A percentile compares a stretch with the other conserved stretches of the same genome.
phyloP scores from a whole-genome alignment of 1,140 invertebrate species.

The Brachionus paranguensis region DNA sequence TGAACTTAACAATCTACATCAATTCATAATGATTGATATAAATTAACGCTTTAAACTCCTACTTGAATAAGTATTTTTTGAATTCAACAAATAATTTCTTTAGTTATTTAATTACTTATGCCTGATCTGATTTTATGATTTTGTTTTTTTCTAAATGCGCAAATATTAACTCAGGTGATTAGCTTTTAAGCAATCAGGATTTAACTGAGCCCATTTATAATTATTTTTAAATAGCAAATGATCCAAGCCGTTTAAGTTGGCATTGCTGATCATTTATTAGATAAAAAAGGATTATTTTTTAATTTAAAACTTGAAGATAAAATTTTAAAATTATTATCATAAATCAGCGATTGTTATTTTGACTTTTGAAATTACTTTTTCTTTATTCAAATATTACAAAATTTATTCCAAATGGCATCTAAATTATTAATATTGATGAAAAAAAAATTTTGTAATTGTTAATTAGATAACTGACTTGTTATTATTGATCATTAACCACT shows the following conservation, averaged over 20 bases:
- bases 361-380: background rate
- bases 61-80: background rate
- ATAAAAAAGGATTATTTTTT: background rate
- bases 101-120: background rate
- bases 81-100: background rate
- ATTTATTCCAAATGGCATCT: no score
- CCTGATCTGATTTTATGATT: background rate
- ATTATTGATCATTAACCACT: no score
- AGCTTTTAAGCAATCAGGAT: background rate
- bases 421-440: no score
- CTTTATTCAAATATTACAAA: no score
- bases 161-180: background rate
- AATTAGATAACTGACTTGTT: no score
- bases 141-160: background rate
- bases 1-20: background rate
- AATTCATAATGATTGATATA: background rate
- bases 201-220: background rate
- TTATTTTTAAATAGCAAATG: background rate
- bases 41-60: background rate
- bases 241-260: background rate
- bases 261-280: background rate
- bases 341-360: background rate
- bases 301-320: background rate
- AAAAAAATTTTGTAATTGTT: no score
- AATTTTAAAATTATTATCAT: background rate